Percentiles rank a stretch among this genome's conserved stretches.
These are phyloP conservation scores for Sialis fuliginosa DNA, from an alignment of 2,888 invertebrate genomes.

Conservation along the genomic window DNA sequence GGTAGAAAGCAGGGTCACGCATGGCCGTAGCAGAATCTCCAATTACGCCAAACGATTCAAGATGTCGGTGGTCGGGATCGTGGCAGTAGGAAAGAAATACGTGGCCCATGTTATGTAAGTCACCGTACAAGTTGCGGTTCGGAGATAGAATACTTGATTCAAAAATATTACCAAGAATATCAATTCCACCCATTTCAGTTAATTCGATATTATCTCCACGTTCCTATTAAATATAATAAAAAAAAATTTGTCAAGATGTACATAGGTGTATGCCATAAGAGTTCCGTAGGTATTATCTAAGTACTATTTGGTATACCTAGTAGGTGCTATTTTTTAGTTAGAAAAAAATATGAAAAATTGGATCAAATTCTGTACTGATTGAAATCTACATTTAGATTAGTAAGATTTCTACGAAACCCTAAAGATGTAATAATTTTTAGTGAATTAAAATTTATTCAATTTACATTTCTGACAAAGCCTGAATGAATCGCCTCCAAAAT, in stretches of 20 bases:
- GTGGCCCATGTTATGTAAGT: constrained; percentile 70
- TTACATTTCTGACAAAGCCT: constrained; percentile 36
- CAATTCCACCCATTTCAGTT: constrained; percentile 42
- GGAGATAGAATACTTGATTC: constrained; percentile 53
- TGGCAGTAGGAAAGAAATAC: constrained; percentile 58
- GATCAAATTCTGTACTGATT: too few relatives aligned
- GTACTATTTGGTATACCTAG: too few relatives aligned
- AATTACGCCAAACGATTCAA: constrained; percentile 67
- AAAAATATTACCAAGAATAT: constrained; percentile 61
- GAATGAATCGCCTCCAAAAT: constrained; percentile 53
- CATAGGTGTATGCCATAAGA: too few relatives aligned
- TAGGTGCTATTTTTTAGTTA: too few relatives aligned
- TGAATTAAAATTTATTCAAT: constrained; percentile 11
- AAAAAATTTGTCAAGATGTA: too few relatives aligned
- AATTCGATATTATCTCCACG: constrained; percentile 35
- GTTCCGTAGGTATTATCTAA: too few relatives aligned
- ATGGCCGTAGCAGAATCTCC: constrained; percentile 72
- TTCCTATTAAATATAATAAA: constrained; percentile 23
- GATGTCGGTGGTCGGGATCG: constrained; percentile 60
- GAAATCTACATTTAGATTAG: too few relatives aligned
- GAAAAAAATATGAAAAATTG: too few relatives aligned
- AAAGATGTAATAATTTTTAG: not conserved
- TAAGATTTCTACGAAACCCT: not conserved
- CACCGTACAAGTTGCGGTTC: constrained; percentile 55
- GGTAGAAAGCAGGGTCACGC: constrained; percentile 75